Base-by-base conservation (phyloP, 2,888 invertebrate genomes). In the Yponomeuta cagnagella region DNA sequence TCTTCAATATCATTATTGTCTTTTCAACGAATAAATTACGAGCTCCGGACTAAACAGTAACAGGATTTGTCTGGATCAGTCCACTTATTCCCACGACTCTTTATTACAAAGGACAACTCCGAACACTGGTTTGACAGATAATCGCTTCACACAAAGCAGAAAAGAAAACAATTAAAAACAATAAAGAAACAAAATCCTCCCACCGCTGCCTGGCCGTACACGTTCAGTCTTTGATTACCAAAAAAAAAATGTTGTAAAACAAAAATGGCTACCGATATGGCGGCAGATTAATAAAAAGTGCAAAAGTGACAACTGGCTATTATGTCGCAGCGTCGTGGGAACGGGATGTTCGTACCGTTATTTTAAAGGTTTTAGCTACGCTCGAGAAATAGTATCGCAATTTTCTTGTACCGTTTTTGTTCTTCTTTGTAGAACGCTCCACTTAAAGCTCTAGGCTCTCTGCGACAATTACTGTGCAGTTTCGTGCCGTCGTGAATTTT, bases 291-390 rank as follows among this genome's bases (percentile, higher is more conserved):
- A 75, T 73, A 76, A 72, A 71, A 75, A 71, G 73, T 76, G 74
- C 37, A 69, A 69, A 69, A 69, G 69, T 69, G 69, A 69, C 69
- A 69, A 69, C 75, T 58, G 75, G 76, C 78, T 77, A 78, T 75
- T 75, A 73, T 33, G 12, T 63, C 31, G 48, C 37, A 8, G 69
- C 80, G 83, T 82, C 80, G 83, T 82, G 83, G 78, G 83, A 83
- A 78, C 82, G 81, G 79, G 82, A 81, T 80, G 80, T 71, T 58
- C 73, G 70, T 72, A 76, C 83, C 82, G 83, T 82, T 84, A 82
- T 70, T 31, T 58, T 58, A 52, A 71, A 71, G 68, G 69, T 43
- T 63, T 58, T 69, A 63, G 15, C 68, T 68, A 52, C 48, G 68
- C 52, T 15, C 48, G 31, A 68, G 52, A 52, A 68, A 68, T 68